Base-by-base conservation (phyloP, 2,113 vertebrate genomes). In the Lathamus discolor region DNA sequence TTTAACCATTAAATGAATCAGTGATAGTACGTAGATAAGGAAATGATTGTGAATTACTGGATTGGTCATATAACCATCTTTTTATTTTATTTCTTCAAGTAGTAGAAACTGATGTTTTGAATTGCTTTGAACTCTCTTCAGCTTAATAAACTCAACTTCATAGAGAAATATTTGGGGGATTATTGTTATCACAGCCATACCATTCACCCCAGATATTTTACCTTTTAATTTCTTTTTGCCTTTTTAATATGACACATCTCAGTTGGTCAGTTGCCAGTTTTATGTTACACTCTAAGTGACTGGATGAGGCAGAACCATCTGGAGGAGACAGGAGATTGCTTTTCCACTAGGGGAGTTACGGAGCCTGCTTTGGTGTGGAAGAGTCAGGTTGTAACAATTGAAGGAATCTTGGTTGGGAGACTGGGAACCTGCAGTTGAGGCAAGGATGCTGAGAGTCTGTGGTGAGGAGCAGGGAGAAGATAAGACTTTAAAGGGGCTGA, bases 281-380 rank as follows among this genome's bases (percentile, higher is more conserved):
- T 39, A 27, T 24, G 43, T 79, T 91, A 17, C 22, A 22, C 3
- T 67, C 18, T 55, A n/a, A 90, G 57, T 78, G 62, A 39, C 8
- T 2, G 1, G 17, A 16, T 80, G 51, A 79, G 57, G 43, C 48
- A 85, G 57, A 82, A 39, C 39, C 6, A 2, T 35, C 48, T 79
- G 62, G 29, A 76, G 27, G 11, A 61, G 57, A 46, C 8, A 51
- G 35, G 59, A 86, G n/a, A 52, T 27, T 72, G 37, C 7, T 11
- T 4, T 76, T 86, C n/a, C 22, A 2, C 0, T 13, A 28, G 9
- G 18, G 35, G 49, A 74, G 20, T 55, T 75, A 1, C 1, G 1
- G 70, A 76, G 10, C 27, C 25, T 61, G 35, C 16, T 44, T n/a
- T 48, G 46, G 13, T 15, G 23, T 46, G 27, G 35, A 72, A 13